Base-by-base conservation (phyloP, 2,888 invertebrate species). In the Osedax fenrisi region DNA sequence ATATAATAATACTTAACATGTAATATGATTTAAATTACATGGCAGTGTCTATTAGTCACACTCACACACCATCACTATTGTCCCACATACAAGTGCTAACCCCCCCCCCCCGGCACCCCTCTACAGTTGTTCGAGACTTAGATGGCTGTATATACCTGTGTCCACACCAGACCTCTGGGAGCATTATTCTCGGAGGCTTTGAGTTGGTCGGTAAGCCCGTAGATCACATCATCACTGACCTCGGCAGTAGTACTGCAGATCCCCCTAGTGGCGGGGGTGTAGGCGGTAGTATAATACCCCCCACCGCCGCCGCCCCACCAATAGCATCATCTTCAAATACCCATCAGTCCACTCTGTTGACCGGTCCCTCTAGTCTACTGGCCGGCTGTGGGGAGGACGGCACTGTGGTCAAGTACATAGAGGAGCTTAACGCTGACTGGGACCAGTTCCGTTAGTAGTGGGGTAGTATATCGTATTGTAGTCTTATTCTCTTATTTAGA, bases 151-250 rank as follows among this genome's bases (percentile, higher is more conserved):
- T 87, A 3, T 90, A 89, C 80, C 85, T 87, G 25, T 41, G 41
- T 17, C 10, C 41, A 10, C 84, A 89, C 68, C 88, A 88, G 81
- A 88, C 87, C 86, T 89, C 91, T 79, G 94, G 94, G 0, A 88
- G 91, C 75, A 87, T 94, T 26, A 85, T 94, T 74, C 92, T 91
- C 2, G 94, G 94, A 13, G 94, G 94, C 3, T 95, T 93, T 85
- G 94, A 94, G 83, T 91, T 91, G 0, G 87, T 90, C 72, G 92
- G 93, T 0, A 94, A 94, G 83, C 92, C 94, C 26, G 91, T 92
- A 0, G 92, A 90, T 83, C 92, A 92, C 82, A 41, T 41, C 10
- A 5, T 10, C 5, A 5, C 5, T 5, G 10, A 5, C 41, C 10
- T 17, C 41, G 5, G 10, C 17, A 10, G 10, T 10, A 5, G 41